Evolutionary conservation across 2,113 vertebrate species (phyloP).

Genomic region (Lynx canadensis): DNA sequence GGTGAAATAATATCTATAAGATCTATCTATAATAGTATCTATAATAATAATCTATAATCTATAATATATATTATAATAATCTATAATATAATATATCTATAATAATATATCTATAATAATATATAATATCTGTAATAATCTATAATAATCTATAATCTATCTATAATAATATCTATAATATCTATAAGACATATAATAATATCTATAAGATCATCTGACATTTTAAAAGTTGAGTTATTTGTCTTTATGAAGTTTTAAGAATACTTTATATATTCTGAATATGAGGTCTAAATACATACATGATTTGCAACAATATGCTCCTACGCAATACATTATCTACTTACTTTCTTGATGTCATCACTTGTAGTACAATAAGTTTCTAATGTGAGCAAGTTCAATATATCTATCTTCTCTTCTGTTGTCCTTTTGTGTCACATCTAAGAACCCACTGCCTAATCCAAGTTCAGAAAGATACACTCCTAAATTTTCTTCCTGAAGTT

Average conservation of each 20-base stretch:
- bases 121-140: too few relatives aligned
- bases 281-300: not conserved
- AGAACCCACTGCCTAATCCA: not conserved
- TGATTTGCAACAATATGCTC: not conserved
- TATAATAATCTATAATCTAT: too few relatives aligned
- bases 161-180: not conserved
- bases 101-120: too few relatives aligned
- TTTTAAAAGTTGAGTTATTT: not conserved
- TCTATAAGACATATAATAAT: not conserved
- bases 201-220: not conserved
- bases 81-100: too few relatives aligned
- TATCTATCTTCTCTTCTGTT: not conserved
- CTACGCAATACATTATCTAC: not conserved
- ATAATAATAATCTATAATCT: too few relatives aligned
- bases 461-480: not conserved
- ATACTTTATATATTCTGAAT: not conserved
- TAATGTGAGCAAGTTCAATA: not conserved
- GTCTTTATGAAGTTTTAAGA: not conserved
- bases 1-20: not conserved
- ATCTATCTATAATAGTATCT: too few relatives aligned
- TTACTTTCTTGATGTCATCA: not conserved
- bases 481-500: not conserved
- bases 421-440: not conserved
- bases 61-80: too few relatives aligned
- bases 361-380: not conserved